phyloP scores from a whole-genome alignment of 2,888 invertebrate genomes.

The Zygogramma bicolorata region DNA sequence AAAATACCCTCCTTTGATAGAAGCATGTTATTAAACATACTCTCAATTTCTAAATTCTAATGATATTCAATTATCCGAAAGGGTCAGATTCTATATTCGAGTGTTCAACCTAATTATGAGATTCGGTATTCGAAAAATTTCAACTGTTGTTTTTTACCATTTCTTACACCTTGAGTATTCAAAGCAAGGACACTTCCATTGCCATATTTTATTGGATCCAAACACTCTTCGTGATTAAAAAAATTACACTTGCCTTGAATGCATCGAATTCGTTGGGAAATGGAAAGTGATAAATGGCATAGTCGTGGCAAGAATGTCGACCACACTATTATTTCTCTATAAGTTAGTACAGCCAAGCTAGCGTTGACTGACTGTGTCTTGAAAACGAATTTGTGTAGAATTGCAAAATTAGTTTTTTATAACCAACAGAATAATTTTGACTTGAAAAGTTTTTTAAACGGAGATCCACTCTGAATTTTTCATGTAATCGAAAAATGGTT shows the following conservation, averaged over 20 bases:
- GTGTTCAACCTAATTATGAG: too few species aligned
- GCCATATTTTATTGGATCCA: neutral
- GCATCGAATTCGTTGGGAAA: constrained; percentile 15
- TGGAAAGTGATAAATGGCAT: constrained; percentile 17
- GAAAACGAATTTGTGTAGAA: neutral
- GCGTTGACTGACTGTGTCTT: constrained; percentile 8
- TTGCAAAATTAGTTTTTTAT: neutral
- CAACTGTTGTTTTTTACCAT: neutral
- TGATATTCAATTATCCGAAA: too few species aligned
- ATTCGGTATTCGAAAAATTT: too few species aligned
- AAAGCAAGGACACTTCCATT: neutral
- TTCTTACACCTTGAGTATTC: neutral
- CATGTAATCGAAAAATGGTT: too few species aligned
- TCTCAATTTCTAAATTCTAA: too few species aligned
- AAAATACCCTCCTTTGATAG: too few species aligned
- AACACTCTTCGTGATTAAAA: neutral
- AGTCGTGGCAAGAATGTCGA: constrained; percentile 15
- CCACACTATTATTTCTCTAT: constrained; percentile 10
- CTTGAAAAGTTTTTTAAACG: too few species aligned
- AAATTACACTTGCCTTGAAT: constrained; percentile 1
- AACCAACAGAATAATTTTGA: neutral
- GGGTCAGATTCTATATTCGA: too few species aligned
- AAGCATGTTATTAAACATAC: too few species aligned
- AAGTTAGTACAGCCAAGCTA: neutral
- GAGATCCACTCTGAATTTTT: too few species aligned